Percentiles rank a stretch among this genome's conserved stretches.
phyloP scores from a whole-genome alignment of 2,888 invertebrate species.

The Antheraea yamamai region DNA sequence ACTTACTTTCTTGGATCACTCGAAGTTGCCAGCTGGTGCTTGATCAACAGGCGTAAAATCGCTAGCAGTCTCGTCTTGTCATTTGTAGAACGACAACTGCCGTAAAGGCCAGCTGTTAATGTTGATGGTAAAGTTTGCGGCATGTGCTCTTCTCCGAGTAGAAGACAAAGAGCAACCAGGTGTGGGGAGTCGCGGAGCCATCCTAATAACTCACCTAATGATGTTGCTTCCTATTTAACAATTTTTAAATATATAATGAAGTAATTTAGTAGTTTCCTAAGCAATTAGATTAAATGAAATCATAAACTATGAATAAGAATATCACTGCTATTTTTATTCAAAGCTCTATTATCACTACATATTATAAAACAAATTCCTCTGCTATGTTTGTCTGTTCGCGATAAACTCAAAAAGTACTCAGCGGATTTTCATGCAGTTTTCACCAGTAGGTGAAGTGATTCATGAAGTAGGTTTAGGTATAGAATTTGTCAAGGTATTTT shows the following conservation, averaged over 20 bases:
- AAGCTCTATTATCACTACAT: too few relatives aligned
- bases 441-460: too few relatives aligned
- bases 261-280: neutral
- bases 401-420: too few relatives aligned
- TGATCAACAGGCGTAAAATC: slow-evolving; percentile 68
- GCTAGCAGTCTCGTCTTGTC: slow-evolving; percentile 65
- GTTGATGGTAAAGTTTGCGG: slow-evolving; percentile 62
- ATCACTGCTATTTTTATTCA: too few relatives aligned
- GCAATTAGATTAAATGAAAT: too few relatives aligned
- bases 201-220: slow-evolving; percentile 72
- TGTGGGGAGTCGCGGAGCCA: slow-evolving; percentile 76
- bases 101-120: slow-evolving; percentile 70
- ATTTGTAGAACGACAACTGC: slow-evolving; percentile 61
- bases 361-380: too few relatives aligned
- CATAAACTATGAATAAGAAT: too few relatives aligned
- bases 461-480: too few relatives aligned
- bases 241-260: neutral
- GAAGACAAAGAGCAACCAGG: slow-evolving; percentile 69
- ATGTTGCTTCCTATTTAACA: slow-evolving; percentile 62
- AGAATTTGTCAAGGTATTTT: too few relatives aligned
- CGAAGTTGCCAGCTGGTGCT: slow-evolving; percentile 68
- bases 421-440: too few relatives aligned
- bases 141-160: slow-evolving; percentile 72
- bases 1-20: slow-evolving; percentile 75
- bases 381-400: too few relatives aligned